These are phyloP conservation scores for Lepus americanus DNA, from an alignment of 2,113 vertebrate genomes.

Conservation along the genomic window DNA sequence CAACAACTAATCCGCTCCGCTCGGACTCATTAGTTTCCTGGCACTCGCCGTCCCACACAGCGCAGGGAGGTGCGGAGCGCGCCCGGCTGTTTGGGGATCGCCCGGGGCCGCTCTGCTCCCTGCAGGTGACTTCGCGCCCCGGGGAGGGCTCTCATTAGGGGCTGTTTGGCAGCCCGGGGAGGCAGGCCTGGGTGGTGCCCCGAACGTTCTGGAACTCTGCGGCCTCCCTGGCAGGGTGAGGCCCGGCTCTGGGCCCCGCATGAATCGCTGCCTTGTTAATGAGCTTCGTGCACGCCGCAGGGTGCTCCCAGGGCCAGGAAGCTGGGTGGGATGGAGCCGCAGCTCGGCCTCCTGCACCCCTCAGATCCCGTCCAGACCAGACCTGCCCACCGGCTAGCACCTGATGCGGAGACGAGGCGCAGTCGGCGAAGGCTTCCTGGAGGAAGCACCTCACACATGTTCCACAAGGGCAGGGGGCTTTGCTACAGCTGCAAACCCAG, in stretches of 20 bases:
- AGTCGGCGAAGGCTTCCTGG: conserved; percentile 17
- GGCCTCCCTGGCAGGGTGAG: conserved; percentile 65
- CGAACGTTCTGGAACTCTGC: conserved; percentile 58
- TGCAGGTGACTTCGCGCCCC: conserved; percentile 69
- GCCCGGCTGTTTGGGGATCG: conserved; percentile 77
- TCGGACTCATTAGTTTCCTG: conserved; percentile 83
- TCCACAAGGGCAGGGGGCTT: neutral
- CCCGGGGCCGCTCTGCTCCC: conserved; percentile 60
- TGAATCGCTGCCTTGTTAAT: conserved; percentile 58
- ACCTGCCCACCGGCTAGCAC: neutral
- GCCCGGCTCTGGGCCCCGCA: neutral
- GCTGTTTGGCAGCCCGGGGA: conserved; percentile 71
- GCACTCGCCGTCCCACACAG: conserved; percentile 69
- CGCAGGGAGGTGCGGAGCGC: conserved; percentile 64
- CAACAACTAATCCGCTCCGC: conserved; percentile 84
- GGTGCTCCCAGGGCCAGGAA: conserved; percentile 26
- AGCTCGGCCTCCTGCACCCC: neutral
- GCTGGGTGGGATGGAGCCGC: neutral
- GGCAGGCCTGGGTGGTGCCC: conserved; percentile 69
- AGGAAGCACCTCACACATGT: neutral
- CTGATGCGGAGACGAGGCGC: too few species aligned
- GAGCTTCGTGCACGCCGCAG: conserved; percentile 32
- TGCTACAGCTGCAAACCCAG: neutral
- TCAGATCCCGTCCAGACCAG: neutral
- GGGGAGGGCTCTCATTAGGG: conserved; percentile 74